Percentiles rank a stretch among this genome's conserved stretches.
phyloP scores from a whole-genome alignment of 2,888 invertebrate genomes.

The Metacarcinus magister region DNA sequence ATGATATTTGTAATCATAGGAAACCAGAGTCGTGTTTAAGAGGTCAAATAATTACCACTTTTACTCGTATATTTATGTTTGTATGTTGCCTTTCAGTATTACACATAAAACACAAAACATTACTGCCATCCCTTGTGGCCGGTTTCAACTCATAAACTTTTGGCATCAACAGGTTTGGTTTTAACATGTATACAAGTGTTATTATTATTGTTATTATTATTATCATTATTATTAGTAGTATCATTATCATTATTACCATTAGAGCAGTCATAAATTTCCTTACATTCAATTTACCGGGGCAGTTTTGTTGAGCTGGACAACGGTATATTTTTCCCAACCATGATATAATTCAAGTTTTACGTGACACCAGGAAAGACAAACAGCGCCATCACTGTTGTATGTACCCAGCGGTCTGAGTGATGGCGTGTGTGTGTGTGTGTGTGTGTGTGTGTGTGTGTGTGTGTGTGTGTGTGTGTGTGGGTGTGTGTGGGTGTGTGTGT shows the following conservation, averaged over 20 bases:
- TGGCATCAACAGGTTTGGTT: background rate
- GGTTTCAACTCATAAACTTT: background rate
- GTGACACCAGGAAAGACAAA: constrained; percentile 48
- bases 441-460: constrained; percentile 57
- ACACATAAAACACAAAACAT: background rate
- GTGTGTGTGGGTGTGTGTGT: constrained; percentile 31
- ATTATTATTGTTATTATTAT: background rate
- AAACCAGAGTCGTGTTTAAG: too few relatives aligned
- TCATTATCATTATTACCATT: background rate
- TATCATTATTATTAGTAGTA: background rate
- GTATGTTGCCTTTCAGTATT: background rate
- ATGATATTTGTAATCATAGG: too few relatives aligned
- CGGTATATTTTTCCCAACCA: constrained; percentile 28
- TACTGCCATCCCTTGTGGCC: background rate
- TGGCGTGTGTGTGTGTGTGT: constrained; percentile 39
- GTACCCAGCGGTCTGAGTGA: background rate
- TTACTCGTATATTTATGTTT: background rate
- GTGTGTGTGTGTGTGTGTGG: constrained; percentile 33
- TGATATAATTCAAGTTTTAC: constrained; percentile 45
- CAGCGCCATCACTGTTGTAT: constrained; percentile 44
- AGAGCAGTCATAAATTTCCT: background rate
- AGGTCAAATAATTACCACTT: too few relatives aligned
- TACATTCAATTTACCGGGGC: background rate
- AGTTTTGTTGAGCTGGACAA: constrained; percentile 21
- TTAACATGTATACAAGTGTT: background rate